Percentiles rank a stretch among this genome's conserved stretches.
Conservation (phyloP, 2,113 vertebrate genomes). For the Muntiacus muntjak region DNA sequence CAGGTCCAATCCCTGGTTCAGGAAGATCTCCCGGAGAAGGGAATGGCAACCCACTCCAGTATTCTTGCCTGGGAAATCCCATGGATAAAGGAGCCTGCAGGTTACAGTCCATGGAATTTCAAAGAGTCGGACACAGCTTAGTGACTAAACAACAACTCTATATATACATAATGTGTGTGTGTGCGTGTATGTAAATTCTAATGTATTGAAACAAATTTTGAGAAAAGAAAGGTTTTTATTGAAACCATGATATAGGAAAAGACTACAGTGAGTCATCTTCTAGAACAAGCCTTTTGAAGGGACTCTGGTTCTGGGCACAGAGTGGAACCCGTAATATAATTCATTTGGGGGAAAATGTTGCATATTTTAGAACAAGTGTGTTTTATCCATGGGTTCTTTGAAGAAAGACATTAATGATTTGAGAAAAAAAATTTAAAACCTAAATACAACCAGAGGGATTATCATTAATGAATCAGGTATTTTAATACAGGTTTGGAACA, state of each 20-base stretch:
- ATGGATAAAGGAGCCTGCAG: background rate
- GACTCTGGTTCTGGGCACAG: background rate
- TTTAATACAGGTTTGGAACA: background rate
- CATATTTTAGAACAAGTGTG: background rate
- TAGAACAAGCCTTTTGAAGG: background rate
- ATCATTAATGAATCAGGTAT: background rate
- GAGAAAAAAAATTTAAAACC: background rate
- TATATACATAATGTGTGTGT: too few relatives aligned
- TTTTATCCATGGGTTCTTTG: background rate
- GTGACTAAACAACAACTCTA: background rate
- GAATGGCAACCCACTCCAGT: background rate
- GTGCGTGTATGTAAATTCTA: background rate
- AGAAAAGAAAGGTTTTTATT: background rate
- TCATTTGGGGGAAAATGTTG: background rate
- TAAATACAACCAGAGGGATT: background rate
- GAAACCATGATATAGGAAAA: background rate
- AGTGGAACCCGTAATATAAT: background rate
- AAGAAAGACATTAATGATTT: background rate
- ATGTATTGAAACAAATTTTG: background rate
- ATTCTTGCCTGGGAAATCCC: background rate
- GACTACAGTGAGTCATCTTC: background rate
- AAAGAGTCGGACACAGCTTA: fast-evolving
- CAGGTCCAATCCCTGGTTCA: background rate
- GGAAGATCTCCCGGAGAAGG: background rate
- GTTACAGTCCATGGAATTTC: background rate